Percentiles rank a stretch among this genome's conserved stretches.
phyloP scores from a whole-genome alignment of 1,140 invertebrate genomes.

The Nephila pilipes region DNA sequence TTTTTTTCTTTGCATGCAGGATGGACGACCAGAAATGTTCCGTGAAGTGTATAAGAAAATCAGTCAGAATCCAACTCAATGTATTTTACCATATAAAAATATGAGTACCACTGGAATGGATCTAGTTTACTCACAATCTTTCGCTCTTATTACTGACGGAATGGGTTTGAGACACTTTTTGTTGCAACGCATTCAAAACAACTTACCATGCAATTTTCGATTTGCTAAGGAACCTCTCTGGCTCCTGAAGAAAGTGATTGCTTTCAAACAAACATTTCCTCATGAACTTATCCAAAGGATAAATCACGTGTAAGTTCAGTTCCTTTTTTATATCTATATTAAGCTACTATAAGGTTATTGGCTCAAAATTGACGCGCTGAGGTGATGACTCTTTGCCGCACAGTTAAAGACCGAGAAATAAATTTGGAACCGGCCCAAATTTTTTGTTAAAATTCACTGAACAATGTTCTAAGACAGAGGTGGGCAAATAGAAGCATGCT shows the following conservation, averaged over 20 bases:
- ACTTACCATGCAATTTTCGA: slow-evolving; percentile 43
- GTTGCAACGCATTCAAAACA: neutral
- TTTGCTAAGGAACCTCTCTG: slow-evolving; percentile 1
- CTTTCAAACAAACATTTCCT: neutral
- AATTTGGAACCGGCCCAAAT: no score
- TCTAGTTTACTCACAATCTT: neutral
- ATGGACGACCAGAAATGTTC: neutral
- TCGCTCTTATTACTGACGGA: slow-evolving; percentile 34
- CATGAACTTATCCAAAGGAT: slow-evolving; percentile 16
- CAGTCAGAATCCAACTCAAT: neutral
- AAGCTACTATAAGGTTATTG: no score
- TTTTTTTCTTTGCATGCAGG: neutral
- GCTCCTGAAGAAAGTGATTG: slow-evolving; percentile 32
- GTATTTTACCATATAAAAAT: slow-evolving; percentile 34
- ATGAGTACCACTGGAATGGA: slow-evolving; percentile 63
- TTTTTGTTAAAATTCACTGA: no score
- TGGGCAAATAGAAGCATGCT: no score
- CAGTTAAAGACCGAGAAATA: no score
- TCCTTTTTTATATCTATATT: neutral
- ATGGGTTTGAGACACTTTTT: slow-evolving; percentile 46
- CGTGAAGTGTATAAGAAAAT: neutral
- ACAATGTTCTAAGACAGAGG: no score
- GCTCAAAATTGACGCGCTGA: no score
- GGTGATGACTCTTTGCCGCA: no score
- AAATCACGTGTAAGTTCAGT: neutral